Conservation (phyloP, 2,797 vertebrate species). For the Glyptemys insculpta region DNA sequence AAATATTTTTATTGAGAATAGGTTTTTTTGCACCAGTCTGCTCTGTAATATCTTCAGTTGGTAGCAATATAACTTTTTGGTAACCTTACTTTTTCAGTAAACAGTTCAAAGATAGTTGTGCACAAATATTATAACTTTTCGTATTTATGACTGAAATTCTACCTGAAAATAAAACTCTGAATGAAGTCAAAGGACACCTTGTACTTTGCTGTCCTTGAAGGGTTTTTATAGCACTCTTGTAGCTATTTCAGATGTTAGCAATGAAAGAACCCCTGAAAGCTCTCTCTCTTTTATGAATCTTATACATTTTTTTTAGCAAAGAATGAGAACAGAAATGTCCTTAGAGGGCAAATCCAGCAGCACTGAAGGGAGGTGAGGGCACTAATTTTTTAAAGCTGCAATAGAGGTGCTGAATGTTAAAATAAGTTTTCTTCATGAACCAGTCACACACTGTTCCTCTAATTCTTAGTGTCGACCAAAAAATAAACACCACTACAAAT, state of each 20-base stretch:
- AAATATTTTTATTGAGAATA: neutral
- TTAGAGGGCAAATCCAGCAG: neutral
- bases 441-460: neutral
- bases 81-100: neutral
- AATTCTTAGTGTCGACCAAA: neutral
- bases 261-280: neutral
- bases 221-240: neutral
- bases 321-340: neutral
- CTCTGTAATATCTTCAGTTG: neutral
- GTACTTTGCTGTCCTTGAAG: neutral
- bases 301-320: neutral
- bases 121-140: neutral
- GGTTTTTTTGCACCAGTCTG: neutral
- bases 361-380: neutral
- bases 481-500: neutral
- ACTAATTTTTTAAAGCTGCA: no score
- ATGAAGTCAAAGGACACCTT: neutral
- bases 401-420: neutral
- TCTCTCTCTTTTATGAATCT: neutral
- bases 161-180: neutral
- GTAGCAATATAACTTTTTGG: neutral
- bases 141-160: neutral
- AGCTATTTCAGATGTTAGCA: neutral
- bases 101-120: neutral
- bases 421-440: neutral